Evolutionary conservation across 2,113 vertebrate genomes (phyloP).

Genomic region (Gavia stellata): DNA sequence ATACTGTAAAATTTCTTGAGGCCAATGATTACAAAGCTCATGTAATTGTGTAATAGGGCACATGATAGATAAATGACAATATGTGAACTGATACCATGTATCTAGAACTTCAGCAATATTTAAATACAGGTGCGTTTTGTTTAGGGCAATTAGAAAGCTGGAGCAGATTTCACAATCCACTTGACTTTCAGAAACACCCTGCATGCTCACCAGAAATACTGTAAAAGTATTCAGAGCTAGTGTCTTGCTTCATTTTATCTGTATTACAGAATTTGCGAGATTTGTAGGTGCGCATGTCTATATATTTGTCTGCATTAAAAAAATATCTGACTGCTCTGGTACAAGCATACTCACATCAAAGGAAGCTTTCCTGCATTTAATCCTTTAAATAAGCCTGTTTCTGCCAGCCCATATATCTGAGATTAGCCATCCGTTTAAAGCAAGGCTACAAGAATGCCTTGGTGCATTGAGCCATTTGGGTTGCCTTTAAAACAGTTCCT

Average conservation of each 20-base stretch:
- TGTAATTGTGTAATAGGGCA: background rate
- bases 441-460: background rate
- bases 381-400: background rate
- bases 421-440: background rate
- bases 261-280: background rate
- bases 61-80: background rate
- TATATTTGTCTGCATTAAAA: background rate
- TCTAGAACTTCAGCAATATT: background rate
- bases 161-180: background rate
- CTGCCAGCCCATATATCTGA: background rate
- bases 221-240: background rate
- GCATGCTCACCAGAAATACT: background rate
- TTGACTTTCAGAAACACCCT: background rate
- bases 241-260: background rate
- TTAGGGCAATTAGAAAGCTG: background rate
- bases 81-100: background rate
- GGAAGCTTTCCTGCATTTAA: background rate
- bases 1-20: background rate
- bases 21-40: background rate
- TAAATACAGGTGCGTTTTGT: background rate
- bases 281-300: rapidly evolving
- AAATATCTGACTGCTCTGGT: background rate
- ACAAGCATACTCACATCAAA: background rate
- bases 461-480: background rate
- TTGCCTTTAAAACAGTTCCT: background rate